Evolutionary conservation across 2,797 vertebrate species (phyloP).

Genomic region (Falco cherrug): DNA sequence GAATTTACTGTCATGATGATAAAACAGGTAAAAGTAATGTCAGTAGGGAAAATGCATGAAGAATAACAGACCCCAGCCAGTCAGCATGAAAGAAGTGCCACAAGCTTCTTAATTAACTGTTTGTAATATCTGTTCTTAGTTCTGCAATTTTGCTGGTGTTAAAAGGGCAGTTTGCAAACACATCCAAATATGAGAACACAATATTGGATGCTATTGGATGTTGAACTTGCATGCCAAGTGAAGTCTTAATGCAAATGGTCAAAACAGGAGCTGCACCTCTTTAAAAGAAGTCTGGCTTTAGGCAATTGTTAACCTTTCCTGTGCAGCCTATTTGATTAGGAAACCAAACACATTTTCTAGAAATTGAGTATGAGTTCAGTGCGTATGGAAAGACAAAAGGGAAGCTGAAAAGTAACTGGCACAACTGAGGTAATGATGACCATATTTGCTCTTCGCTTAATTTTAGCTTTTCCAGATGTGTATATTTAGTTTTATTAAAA

Average conservation of each 20-base stretch:
- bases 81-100: not conserved
- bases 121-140: not conserved
- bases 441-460: not conserved
- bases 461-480: not conserved
- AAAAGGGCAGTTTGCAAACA: not conserved
- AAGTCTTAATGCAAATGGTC: not conserved
- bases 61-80: not conserved
- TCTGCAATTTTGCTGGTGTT: not conserved
- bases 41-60: not conserved
- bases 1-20: constrained; percentile 76
- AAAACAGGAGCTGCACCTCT: not conserved
- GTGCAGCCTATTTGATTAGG: not conserved
- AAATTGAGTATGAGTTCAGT: not conserved
- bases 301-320: not conserved
- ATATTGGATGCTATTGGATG: not conserved
- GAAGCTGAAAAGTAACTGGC: not conserved
- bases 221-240: not conserved
- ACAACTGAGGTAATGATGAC: not conserved
- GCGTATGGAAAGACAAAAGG: not conserved
- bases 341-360: not conserved
- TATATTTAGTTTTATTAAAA: not conserved
- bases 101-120: not conserved
- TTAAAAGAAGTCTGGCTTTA: not conserved
- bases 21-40: not conserved
- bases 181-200: not conserved